Evolutionary conservation across 2,797 vertebrate species (phyloP).

Genomic region (Psittacula echo): DNA sequence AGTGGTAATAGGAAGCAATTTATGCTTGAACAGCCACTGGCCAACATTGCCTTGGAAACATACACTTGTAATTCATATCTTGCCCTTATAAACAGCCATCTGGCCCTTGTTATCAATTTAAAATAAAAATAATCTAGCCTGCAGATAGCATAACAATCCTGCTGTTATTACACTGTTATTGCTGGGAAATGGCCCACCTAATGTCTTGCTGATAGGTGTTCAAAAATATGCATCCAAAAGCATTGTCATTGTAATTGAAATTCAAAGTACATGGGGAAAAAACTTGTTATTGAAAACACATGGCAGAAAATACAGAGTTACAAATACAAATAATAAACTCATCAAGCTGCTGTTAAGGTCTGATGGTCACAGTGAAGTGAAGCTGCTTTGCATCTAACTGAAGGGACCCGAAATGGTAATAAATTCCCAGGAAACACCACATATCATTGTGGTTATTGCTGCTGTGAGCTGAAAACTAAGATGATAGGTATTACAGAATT

Average conservation of each 20-base stretch:
- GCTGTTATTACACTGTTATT: background rate
- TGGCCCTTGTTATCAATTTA: constrained; percentile 29
- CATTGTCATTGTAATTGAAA: background rate
- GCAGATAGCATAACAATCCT: background rate
- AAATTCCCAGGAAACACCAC: background rate
- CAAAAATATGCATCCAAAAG: background rate
- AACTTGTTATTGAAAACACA: background rate
- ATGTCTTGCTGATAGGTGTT: background rate
- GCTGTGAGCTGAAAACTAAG: background rate
- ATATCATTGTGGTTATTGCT: background rate
- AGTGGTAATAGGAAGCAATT: constrained; percentile 18
- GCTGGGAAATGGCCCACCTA: background rate
- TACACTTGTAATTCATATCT: background rate
- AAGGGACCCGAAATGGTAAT: background rate
- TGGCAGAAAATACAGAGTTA: background rate
- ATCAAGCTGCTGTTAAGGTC: background rate
- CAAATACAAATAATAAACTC: background rate
- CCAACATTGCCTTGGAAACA: background rate
- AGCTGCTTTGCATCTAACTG: background rate
- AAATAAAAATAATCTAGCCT: constrained; percentile 31
- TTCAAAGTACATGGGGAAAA: background rate
- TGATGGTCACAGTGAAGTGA: background rate
- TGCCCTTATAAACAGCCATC: constrained; percentile 25
- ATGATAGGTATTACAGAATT: background rate
- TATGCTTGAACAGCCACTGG: background rate